phyloP scores from a whole-genome alignment of 1,140 invertebrate species.

The Phymastichus coffea region DNA sequence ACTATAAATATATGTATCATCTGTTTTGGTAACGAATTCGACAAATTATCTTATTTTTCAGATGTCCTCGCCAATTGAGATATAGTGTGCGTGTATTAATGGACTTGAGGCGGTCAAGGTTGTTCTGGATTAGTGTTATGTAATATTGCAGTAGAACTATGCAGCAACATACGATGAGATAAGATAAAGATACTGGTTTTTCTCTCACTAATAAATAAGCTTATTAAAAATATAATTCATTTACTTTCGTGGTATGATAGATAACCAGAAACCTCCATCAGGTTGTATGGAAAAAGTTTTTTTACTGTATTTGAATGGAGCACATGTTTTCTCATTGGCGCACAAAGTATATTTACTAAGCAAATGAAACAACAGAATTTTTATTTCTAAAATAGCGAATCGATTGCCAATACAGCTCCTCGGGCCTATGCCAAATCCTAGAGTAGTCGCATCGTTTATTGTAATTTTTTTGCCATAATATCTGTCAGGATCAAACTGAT shows the following conservation, averaged over 20 bases:
- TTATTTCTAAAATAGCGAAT: conserved; percentile 28
- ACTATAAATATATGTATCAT: too few relatives aligned
- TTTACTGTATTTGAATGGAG: conserved; percentile 8
- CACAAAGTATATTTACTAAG: conserved; percentile 23
- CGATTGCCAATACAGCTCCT: conserved; percentile 36
- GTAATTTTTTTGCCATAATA: conserved; percentile 50
- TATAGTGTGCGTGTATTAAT: too few relatives aligned
- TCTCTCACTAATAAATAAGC: too few relatives aligned
- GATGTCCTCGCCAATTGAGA: too few relatives aligned
- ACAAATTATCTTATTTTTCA: too few relatives aligned
- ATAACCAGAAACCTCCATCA: conserved; percentile 25
- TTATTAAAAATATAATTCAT: neutral
- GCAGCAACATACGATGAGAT: too few relatives aligned
- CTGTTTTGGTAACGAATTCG: too few relatives aligned
- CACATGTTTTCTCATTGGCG: conserved; percentile 18
- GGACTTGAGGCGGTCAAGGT: too few relatives aligned
- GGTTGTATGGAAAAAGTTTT: neutral
- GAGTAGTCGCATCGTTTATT: conserved; percentile 34
- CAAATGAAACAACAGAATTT: conserved; percentile 23
- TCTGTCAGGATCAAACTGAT: conserved; percentile 58
- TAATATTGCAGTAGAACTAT: too few relatives aligned
- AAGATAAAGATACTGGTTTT: too few relatives aligned
- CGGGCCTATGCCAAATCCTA: conserved; percentile 41
- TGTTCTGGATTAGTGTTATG: too few relatives aligned
- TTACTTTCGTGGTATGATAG: conserved; percentile 18